Base-by-base conservation (phyloP, 2,113 vertebrate genomes). In the Centropristis striata region DNA sequence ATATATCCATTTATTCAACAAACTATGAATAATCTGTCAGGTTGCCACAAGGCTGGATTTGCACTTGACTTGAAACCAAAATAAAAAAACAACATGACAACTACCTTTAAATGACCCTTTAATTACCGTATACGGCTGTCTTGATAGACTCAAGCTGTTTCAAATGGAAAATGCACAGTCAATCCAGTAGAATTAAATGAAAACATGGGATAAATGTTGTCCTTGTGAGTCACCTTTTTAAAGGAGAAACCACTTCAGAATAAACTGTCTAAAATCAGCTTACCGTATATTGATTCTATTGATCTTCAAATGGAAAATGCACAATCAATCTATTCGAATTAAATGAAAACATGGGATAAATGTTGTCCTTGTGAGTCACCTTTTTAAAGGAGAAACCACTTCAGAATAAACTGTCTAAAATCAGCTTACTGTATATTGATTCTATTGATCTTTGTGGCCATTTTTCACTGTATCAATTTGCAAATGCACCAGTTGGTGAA, bases 1-100 rank as follows among this genome's bases (percentile, higher is more conserved):
- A 81, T 80, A 57, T 66, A 69, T 60, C 68, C n/a, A 78, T 86
- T 75, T 67, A 46, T 32, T 50, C 50, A 39, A 39, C 59, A 64
- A 39, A 58, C 21, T 55, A 50, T 46, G 68, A 50, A 20, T 2
- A 23, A 59, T 46, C 21, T 59, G 76, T 53, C 13, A 51, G 0
- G 23, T 68, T 68, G 28, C 32, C 11, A 32, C 1, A 37, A 54
- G 32, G 46, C 2, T 20, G 23, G 21, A 58, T 72, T 32, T 79
- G 18, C 39, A 61, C 41, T n/a, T 59, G 42, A 27, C 2, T 41
- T 71, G 16, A 23, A 50, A n/a, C n/a, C n/a, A n/a, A n/a, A n/a
- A n/a, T n/a, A n/a, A n/a, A n/a, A n/a, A n/a, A n/a, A n/a, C n/a
- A n/a, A n/a, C n/a, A n/a, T n/a, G n/a, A n/a, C n/a, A n/a, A n/a